Evolutionary conservation across 2,797 vertebrate genomes (phyloP).

Genomic region (Oceanodroma leucorhoa): DNA sequence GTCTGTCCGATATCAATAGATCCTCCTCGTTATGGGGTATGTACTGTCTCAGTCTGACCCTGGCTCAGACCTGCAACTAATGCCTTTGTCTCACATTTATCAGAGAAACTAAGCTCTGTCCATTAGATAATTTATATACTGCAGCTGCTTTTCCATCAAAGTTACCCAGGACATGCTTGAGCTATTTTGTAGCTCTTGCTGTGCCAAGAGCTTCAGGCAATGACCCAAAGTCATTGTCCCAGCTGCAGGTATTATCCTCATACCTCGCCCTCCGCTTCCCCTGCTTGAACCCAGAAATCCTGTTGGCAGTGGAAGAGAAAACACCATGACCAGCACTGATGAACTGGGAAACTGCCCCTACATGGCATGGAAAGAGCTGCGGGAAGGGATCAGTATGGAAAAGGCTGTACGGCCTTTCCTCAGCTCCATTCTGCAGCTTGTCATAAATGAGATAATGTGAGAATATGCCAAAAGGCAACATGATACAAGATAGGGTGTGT

Average conservation of each 20-base stretch:
- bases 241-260: not conserved
- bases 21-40: not conserved
- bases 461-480: slow-evolving; percentile 29
- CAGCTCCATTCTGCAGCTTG: not conserved
- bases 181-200: not conserved
- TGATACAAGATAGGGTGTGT: not conserved
- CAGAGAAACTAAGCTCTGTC: not conserved
- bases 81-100: not conserved
- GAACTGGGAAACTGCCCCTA: not conserved
- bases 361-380: slow-evolving; percentile 20
- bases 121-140: not conserved
- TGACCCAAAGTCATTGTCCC: not conserved
- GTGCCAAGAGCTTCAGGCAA: not conserved
- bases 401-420: not conserved
- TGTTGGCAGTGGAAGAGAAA: not conserved
- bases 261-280: not conserved
- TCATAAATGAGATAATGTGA: not conserved
- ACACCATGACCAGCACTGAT: not conserved
- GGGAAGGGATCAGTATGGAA: not conserved
- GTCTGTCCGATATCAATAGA: not conserved
- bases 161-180: not conserved
- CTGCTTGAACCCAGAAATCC: not conserved
- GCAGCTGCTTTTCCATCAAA: slow-evolving; percentile 4
- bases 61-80: not conserved
- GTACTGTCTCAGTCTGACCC: not conserved